Percentiles rank a stretch among this genome's conserved stretches.
Conservation (phyloP, 2,113 vertebrate genomes). For the Chionis minor region DNA sequence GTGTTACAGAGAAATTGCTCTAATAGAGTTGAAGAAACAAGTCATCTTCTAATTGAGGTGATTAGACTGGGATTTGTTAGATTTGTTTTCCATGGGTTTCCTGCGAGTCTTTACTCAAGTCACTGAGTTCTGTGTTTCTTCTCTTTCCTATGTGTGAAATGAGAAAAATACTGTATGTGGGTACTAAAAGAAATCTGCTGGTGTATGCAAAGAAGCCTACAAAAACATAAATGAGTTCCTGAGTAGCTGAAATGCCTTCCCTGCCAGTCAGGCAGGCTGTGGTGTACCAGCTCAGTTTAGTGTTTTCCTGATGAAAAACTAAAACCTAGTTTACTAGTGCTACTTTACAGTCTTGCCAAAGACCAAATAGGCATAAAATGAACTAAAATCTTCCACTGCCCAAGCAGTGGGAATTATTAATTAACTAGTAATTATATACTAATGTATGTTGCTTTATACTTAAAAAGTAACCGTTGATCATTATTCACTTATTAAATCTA, state of each 20-base stretch:
- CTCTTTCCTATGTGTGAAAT: not conserved
- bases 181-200: not conserved
- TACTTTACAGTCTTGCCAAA: not conserved
- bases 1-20: not conserved
- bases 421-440: not conserved
- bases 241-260: not conserved
- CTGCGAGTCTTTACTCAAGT: not conserved
- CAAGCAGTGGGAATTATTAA: not conserved
- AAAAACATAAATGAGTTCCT: not conserved
- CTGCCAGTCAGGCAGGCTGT: not conserved
- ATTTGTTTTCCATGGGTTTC: not conserved
- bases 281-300: not conserved
- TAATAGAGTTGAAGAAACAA: not conserved
- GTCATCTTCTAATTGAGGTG: not conserved
- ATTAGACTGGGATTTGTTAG: not conserved
- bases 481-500: not conserved
- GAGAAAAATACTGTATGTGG: not conserved
- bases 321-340: not conserved
- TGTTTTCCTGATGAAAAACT: not conserved
- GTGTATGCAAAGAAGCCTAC: not conserved
- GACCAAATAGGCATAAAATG: not conserved
- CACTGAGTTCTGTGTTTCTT: not conserved
- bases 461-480: not conserved
- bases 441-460: not conserved
- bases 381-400: not conserved